A percentile compares a stretch with the other conserved stretches of the same genome.
Conservation (phyloP, 2,888 invertebrate species). For the Hermodice carunculata region DNA sequence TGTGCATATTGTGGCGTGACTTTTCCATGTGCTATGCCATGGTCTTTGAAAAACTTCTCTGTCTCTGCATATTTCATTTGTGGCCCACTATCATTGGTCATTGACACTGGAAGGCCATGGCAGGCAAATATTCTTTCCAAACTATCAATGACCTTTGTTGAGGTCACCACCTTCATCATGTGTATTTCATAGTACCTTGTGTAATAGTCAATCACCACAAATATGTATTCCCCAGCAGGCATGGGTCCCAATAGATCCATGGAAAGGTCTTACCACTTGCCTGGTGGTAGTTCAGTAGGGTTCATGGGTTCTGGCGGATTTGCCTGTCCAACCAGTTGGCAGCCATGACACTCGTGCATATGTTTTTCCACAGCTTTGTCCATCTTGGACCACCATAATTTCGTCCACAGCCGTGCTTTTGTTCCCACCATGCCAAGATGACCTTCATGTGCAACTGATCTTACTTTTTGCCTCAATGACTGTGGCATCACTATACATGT, state of each 20-base stretch:
- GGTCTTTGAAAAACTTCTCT: not conserved
- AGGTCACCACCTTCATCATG: not conserved
- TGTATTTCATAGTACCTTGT: slow-evolving; percentile 15
- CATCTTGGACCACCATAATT: slow-evolving; percentile 27
- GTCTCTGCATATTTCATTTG: slow-evolving; percentile 6
- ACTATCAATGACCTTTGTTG: not conserved
- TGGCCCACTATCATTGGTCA: slow-evolving; percentile 20
- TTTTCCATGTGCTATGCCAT: not conserved
- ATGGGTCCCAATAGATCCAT: slow-evolving; percentile 16
- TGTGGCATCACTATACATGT: slow-evolving; percentile 8
- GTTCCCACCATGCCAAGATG: slow-evolving; percentile 22
- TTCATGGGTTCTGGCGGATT: slow-evolving; percentile 10
- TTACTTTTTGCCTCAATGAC: not conserved
- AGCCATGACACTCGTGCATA: slow-evolving; percentile 5
- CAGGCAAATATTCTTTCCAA: slow-evolving; percentile 6
- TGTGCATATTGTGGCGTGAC: slow-evolving; percentile 9
- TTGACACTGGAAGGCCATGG: slow-evolving; percentile 4
- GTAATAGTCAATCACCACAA: slow-evolving; percentile 21
- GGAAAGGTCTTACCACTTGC: slow-evolving; percentile 14
- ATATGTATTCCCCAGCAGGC: not conserved
- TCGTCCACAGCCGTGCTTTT: slow-evolving; percentile 13
- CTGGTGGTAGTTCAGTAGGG: not conserved
- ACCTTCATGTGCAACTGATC: slow-evolving; percentile 16
- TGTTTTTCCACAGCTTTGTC: slow-evolving; percentile 12
- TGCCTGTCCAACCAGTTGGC: not conserved